These are phyloP conservation scores for Kradibia gibbosae DNA, from an alignment of 1,140 invertebrate species.

Conservation along the genomic window DNA sequence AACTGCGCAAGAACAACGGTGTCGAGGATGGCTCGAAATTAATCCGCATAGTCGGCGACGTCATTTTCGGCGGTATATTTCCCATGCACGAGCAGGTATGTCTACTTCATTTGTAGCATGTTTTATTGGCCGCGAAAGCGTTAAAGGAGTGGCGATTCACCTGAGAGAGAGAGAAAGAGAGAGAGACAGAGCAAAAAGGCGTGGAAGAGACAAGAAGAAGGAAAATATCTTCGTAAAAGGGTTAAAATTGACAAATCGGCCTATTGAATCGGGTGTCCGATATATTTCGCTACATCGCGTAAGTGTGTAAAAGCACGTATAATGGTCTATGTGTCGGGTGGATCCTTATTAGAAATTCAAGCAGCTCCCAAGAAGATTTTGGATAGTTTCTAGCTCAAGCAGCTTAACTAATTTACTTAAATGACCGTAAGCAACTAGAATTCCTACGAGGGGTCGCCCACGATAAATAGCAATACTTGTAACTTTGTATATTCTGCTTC, in stretches of 20 bases:
- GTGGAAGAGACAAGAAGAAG: too few species aligned
- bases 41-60: conserved; percentile 75
- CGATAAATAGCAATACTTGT: conserved; percentile 8
- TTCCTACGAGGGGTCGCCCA: not conserved
- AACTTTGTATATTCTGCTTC: not conserved
- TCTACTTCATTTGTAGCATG: too few species aligned
- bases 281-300: not conserved
- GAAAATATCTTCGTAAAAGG: too few species aligned
- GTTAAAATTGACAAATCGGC: too few species aligned
- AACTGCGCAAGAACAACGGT: conserved; percentile 54
- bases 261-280: too few species aligned
- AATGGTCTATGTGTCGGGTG: not conserved
- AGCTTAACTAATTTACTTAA: conserved; percentile 23
- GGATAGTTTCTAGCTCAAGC: not conserved
- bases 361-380: not conserved
- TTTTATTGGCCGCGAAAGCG: too few species aligned
- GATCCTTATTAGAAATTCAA: conserved; percentile 42
- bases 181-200: too few species aligned
- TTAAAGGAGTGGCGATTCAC: too few species aligned
- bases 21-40: conserved; percentile 66
- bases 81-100: conserved; percentile 78
- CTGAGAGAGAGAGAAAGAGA: too few species aligned
- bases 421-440: conserved; percentile 22
- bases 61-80: conserved; percentile 83
- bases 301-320: not conserved